phyloP scores from a whole-genome alignment of 1,140 invertebrate genomes.

The Drosophila serrata region DNA sequence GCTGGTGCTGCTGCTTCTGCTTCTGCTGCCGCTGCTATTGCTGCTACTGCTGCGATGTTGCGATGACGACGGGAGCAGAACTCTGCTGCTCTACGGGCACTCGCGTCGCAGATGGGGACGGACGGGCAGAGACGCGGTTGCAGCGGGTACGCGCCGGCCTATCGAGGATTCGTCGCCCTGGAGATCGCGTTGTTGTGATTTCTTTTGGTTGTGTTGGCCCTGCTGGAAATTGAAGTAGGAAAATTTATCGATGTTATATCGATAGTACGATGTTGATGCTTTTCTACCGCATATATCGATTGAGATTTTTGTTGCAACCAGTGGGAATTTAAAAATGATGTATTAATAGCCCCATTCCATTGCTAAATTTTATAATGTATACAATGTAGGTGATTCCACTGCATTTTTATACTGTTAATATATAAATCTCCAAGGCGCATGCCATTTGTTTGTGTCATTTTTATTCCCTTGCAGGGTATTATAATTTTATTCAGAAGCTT shows the following conservation, averaged over 20 bases:
- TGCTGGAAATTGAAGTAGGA: constrained; percentile 2
- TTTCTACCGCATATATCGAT: neutral
- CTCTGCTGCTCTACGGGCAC: neutral
- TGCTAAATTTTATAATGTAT: too few relatives aligned
- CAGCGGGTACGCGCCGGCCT: constrained; percentile 18
- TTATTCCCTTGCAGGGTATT: too few relatives aligned
- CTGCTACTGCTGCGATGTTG: neutral
- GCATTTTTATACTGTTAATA: too few relatives aligned
- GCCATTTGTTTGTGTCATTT: too few relatives aligned
- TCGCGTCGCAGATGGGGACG: constrained; percentile 10
- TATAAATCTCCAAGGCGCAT: too few relatives aligned
- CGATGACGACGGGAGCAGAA: constrained; percentile 13
- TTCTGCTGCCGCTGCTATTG: neutral
- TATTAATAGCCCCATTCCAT: neutral
- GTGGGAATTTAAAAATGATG: neutral
- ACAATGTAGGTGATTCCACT: too few relatives aligned
- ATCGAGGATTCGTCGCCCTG: constrained; percentile 13
- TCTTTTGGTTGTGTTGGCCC: constrained; percentile 15
- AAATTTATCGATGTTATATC: constrained; percentile 2
- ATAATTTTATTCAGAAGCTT: too few relatives aligned
- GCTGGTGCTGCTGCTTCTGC: constrained; percentile 31
- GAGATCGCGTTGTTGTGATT: constrained; percentile 21
- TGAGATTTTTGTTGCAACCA: neutral
- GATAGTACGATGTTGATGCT: neutral
- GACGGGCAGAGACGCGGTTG: constrained; percentile 10